phyloP scores from a whole-genome alignment of 2,888 invertebrate genomes.

The Alentia gelatinosa region DNA sequence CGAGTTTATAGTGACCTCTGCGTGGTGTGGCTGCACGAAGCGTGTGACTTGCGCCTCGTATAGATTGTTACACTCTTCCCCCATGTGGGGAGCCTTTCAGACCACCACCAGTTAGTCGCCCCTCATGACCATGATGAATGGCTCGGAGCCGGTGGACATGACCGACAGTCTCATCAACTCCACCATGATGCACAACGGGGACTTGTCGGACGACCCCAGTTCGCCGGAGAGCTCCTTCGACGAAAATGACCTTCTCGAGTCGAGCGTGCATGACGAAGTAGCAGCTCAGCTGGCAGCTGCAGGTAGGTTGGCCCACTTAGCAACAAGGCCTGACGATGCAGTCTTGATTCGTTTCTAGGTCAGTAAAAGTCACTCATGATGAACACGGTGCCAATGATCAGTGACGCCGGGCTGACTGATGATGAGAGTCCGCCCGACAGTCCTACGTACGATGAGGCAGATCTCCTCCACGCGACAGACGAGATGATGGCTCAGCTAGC shows the following conservation, averaged over 20 bases:
- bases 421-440: conserved; percentile 44
- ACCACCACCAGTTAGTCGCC: not conserved
- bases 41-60: no score
- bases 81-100: not conserved
- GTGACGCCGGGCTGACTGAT: conserved; percentile 29
- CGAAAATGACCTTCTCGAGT: conserved; percentile 90
- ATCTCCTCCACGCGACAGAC: conserved; percentile 42
- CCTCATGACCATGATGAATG: conserved; percentile 26
- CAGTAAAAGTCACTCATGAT: conserved; percentile 30
- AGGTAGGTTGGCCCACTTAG: conserved; percentile 83
- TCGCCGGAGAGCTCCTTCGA: conserved; percentile 80
- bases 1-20: no score
- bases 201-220: conserved; percentile 78
- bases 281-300: conserved; percentile 97
- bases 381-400: conserved; percentile 46
- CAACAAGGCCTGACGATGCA: not conserved
- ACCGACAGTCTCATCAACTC: conserved; percentile 62
- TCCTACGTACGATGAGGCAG: conserved; percentile 36
- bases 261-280: conserved; percentile 94
- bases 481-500: conserved; percentile 48
- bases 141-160: conserved; percentile 19
- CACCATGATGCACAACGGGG: conserved; percentile 78
- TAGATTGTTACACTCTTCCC: no score
- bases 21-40: no score
- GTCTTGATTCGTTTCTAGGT: conserved; percentile 30